phyloP scores from a whole-genome alignment of 2,888 invertebrate species.

The Camptogramma bilineatum region DNA sequence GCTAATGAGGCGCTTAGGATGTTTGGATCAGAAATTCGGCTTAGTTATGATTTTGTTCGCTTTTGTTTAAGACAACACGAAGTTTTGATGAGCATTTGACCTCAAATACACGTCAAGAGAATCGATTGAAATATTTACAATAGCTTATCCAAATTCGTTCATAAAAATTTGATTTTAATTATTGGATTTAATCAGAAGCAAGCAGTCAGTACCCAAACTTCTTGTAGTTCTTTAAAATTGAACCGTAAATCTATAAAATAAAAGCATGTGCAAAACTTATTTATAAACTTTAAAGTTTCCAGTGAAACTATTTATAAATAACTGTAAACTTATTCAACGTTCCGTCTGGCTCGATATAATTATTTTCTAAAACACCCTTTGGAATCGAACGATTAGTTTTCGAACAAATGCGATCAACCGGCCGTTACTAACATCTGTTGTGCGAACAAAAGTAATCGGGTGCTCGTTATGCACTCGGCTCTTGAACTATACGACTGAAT shows the following conservation, averaged over 20 bases:
- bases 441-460: slow-evolving; percentile 65
- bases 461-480: slow-evolving; percentile 54
- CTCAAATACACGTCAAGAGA: no score
- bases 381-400: slow-evolving; percentile 46
- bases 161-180: no score
- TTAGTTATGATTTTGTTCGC: slow-evolving; percentile 4
- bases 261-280: slow-evolving; percentile 1
- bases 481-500: slow-evolving; percentile 52
- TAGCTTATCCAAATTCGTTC: no score
- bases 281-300: slow-evolving; percentile 5
- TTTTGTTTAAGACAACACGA: slow-evolving; percentile 3
- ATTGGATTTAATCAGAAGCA: no score
- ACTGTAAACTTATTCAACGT: slow-evolving; percentile 18
- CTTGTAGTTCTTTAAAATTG: no score
- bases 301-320: slow-evolving; percentile 14
- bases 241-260: not conserved
- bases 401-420: slow-evolving; percentile 49
- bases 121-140: no score
- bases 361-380: slow-evolving; percentile 42
- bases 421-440: slow-evolving; percentile 62
- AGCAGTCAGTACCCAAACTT: no score
- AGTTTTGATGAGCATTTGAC: not conserved
- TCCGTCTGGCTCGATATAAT: slow-evolving; percentile 35
- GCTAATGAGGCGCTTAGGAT: slow-evolving; percentile 16
- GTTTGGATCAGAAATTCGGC: slow-evolving; percentile 10